A percentile compares a stretch with the other conserved stretches of the same genome.
Conservation (phyloP, 2,797 vertebrate species). For the Muraenolepis orangiensis region DNA sequence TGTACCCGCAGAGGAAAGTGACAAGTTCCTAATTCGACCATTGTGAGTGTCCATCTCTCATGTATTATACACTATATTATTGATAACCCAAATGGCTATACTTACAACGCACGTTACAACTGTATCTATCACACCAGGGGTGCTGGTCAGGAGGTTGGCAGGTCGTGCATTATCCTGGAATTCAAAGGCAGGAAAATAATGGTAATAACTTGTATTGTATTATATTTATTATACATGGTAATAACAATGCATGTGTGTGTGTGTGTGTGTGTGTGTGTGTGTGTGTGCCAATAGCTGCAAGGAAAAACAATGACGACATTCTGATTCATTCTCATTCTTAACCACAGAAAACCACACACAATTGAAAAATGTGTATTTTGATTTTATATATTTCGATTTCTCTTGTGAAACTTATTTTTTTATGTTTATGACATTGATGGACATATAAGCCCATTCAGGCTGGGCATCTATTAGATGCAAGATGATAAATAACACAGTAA, state of each 20-base stretch:
- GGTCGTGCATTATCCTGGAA: conserved; percentile 93
- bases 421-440: too few species aligned
- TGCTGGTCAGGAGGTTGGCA: conserved; percentile 93
- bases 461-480: not conserved
- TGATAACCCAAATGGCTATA: too few species aligned
- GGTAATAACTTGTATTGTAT: conserved; percentile 67
- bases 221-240: not conserved
- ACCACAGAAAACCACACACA: not conserved
- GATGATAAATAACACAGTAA: not conserved
- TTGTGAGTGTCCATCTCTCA: conserved; percentile 70
- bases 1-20: conserved; percentile 88
- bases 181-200: conserved; percentile 98
- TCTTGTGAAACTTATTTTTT: not conserved
- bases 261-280: too few species aligned
- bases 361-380: too few species aligned
- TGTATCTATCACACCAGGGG: conserved; percentile 72
- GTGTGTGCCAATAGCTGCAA: not conserved
- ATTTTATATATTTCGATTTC: not conserved
- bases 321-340: not conserved
- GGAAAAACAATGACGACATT: too few species aligned
- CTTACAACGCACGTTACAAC: not conserved
- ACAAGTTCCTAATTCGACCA: conserved; percentile 86
- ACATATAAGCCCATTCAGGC: too few species aligned
- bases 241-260: not conserved
- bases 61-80: not conserved